phyloP scores from a whole-genome alignment of 2,113 vertebrate species.

The Otus sunia region DNA sequence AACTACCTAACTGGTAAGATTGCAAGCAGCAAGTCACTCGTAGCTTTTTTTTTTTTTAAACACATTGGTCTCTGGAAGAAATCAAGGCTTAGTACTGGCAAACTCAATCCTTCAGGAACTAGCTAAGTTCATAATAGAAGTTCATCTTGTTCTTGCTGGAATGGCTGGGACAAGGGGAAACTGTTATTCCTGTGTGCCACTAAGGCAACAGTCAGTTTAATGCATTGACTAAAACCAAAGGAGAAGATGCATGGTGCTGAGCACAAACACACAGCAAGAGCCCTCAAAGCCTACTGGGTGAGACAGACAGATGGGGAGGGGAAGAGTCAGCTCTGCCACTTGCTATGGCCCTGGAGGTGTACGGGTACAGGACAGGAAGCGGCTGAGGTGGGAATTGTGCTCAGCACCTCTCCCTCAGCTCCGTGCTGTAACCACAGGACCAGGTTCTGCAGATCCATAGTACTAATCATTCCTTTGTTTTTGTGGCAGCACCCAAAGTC shows the following conservation, averaged over 20 bases:
- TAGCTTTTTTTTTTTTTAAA: neutral
- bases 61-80: neutral
- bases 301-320: neutral
- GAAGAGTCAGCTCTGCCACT: neutral
- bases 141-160: neutral
- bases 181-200: neutral
- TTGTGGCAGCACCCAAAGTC: neutral
- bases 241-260: neutral
- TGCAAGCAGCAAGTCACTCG: neutral
- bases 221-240: neutral
- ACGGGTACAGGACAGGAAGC: neutral
- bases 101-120: neutral
- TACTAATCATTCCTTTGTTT: neutral
- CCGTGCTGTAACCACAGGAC: fast-evolving
- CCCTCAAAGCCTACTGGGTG: neutral
- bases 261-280: neutral
- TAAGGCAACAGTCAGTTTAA: neutral
- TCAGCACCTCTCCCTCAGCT: neutral
- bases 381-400: neutral
- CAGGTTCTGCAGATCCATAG: neutral
- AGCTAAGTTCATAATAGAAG: neutral
- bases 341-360: fast-evolving
- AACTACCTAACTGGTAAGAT: neutral
- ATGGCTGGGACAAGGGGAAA: neutral
- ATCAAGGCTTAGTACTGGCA: neutral